Percentiles rank a stretch among this genome's conserved stretches.
These are phyloP conservation scores for Drosophila tropicalis DNA, from an alignment of 1,140 invertebrate species.

Conservation along the genomic window DNA sequence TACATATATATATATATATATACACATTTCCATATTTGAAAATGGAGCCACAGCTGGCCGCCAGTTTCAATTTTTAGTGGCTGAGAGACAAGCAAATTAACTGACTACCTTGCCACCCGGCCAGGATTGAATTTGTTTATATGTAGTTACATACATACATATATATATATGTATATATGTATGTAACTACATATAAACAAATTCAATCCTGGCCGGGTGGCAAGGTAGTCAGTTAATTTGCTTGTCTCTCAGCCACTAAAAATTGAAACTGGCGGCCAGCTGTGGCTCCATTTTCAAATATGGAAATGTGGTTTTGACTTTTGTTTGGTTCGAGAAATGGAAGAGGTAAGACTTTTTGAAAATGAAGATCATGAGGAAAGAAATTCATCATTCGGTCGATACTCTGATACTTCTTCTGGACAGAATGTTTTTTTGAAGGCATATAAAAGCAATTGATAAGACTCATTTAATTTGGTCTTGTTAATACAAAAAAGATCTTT, in stretches of 20 bases:
- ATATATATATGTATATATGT: conserved; percentile 15
- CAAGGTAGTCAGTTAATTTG: conserved; percentile 40
- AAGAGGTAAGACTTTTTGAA: too few species aligned
- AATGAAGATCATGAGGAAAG: too few species aligned
- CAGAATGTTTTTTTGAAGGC: too few species aligned
- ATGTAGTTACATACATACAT: conserved; percentile 21
- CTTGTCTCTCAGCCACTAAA: conserved; percentile 35
- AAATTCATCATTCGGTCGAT: too few species aligned
- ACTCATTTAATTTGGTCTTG: too few species aligned
- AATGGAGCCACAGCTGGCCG: conserved; percentile 31
- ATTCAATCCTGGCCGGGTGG: conserved; percentile 14
- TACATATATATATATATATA: conserved; percentile 16
- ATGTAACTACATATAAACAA: conserved; percentile 15
- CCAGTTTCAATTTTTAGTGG: conserved; percentile 46
- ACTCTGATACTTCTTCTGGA: too few species aligned
- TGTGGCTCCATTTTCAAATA: conserved; percentile 30
- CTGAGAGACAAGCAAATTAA: conserved; percentile 29
- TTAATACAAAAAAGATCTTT: too few species aligned
- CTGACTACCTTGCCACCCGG: conserved; percentile 37
- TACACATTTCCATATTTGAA: conserved; percentile 23
- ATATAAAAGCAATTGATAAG: too few species aligned
- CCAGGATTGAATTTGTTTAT: conserved; percentile 15
- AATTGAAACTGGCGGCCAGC: conserved; percentile 40
- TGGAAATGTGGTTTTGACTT: conserved; percentile 16
- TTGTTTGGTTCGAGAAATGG: neutral